phyloP scores from a whole-genome alignment of 2,888 invertebrate species.

The Bhutanitis thaidina region DNA sequence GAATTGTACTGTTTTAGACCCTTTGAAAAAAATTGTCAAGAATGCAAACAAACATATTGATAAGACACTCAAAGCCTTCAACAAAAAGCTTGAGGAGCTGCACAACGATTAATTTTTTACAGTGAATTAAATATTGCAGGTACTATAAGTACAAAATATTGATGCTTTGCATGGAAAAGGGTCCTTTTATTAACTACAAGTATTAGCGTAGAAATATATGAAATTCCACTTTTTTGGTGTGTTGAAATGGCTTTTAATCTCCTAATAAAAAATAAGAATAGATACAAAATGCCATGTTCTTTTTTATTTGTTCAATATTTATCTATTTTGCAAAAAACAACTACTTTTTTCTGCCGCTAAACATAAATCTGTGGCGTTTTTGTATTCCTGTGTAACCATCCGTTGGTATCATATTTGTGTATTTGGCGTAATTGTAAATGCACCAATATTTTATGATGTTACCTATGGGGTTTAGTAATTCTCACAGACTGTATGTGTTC shows the following conservation, averaged over 20 bases:
- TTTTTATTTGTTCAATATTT: no score
- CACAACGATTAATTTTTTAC: slow-evolving; percentile 41
- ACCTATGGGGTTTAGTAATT: no score
- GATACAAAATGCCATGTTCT: no score
- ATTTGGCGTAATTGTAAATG: neutral
- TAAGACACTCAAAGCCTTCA: slow-evolving; percentile 54
- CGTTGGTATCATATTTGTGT: neutral
- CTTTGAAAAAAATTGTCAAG: slow-evolving; percentile 48
- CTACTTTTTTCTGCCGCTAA: slow-evolving; percentile 1
- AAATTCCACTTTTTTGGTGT: neutral
- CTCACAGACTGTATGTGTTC: no score
- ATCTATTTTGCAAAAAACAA: no score
- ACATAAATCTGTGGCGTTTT: neutral
- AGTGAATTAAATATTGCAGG: slow-evolving; percentile 17
- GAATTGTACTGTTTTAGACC: slow-evolving; percentile 35
- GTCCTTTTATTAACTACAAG: slow-evolving; percentile 15
- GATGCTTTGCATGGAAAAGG: slow-evolving; percentile 45
- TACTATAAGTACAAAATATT: slow-evolving; percentile 28
- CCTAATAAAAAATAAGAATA: no score
- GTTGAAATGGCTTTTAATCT: neutral
- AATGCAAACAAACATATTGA: slow-evolving; percentile 53
- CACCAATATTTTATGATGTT: no score
- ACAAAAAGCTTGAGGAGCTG: slow-evolving; percentile 52
- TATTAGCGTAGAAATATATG: slow-evolving; percentile 19
- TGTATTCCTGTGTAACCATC: neutral